Base-by-base conservation (phyloP, 1,140 invertebrate species). In the Atopsyche davidsoni region DNA sequence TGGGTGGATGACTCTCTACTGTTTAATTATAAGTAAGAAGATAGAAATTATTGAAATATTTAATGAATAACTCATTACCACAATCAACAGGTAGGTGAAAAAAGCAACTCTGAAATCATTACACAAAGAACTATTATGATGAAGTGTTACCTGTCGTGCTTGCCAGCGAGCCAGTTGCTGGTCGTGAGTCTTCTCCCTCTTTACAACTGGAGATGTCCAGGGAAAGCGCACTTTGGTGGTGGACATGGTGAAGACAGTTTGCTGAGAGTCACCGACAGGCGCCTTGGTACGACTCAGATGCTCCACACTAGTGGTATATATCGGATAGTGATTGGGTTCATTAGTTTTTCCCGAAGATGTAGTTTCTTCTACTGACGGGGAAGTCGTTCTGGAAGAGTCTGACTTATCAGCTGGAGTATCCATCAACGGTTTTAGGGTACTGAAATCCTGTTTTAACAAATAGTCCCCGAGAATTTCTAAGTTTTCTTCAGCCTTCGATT, bases 141-240 rank as follows among this genome's bases (percentile, higher is more conserved):
- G 14, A 23, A 28, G 39, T 43, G 23, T 55, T 67, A 74, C 72
- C 69, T 86, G 83, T 68, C 75, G 77, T 11, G 77, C 77, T 61
- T 87, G 83, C 83, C 83, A 86, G 60, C 74, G 67, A 18, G 67
- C 65, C 59, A 78, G 69, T 58, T 72, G 76, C 54, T 76, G 70
- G 51, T 78, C 75, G 52, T 79, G 72, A 55, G 57, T 61, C 44
- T 57, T 63, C 7, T 32, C 3, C 7, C 11, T 3, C 32, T n/a
- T n/a, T n/a, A n/a, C n/a, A n/a, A n/a, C n/a, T n/a, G n/a, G n/a
- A n/a, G n/a, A n/a, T n/a, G n/a, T n/a, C n/a, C n/a, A n/a, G n/a
- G n/a, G n/a, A n/a, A n/a, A n/a, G n/a, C n/a, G n/a, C n/a, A n/a
- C n/a, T n/a, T n/a, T n/a, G n/a, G n/a, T n/a, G n/a, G n/a, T n/a